Percentiles rank a stretch among this genome's conserved stretches.
These are phyloP conservation scores for Sebastes matsubarae DNA, from an alignment of 2,797 vertebrate genomes.

Conservation along the genomic window DNA sequence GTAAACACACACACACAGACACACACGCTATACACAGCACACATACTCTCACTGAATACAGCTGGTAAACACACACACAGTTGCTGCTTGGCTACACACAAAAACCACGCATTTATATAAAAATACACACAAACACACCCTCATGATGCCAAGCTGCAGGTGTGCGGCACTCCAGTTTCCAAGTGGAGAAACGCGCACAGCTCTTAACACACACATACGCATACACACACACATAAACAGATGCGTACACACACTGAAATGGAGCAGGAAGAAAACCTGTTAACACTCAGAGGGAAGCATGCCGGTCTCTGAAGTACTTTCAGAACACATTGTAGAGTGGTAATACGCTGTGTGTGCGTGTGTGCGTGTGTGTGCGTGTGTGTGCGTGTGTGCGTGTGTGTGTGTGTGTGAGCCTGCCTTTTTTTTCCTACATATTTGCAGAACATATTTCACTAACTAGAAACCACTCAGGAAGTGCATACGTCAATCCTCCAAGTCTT, in stretches of 20 bases:
- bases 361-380: slow-evolving; percentile 1
- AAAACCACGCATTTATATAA: slow-evolving; percentile 24
- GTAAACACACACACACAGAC: slow-evolving; percentile 4
- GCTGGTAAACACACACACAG: slow-evolving; percentile 26
- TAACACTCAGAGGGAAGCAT: slow-evolving; percentile 48
- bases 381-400: background rate
- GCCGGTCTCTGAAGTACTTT: slow-evolving; percentile 51
- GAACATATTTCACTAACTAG: background rate
- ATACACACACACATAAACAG: background rate
- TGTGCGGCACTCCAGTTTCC: slow-evolving; percentile 31
- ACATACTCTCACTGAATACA: background rate
- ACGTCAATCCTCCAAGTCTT: background rate
- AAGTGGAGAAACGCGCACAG: slow-evolving; percentile 23
- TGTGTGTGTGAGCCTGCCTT: background rate
- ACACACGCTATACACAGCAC: background rate
- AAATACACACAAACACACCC: slow-evolving; percentile 40
- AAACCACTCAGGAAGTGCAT: background rate
- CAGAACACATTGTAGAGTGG: slow-evolving; percentile 31
- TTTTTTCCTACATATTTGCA: background rate
- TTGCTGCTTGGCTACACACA: slow-evolving; percentile 36
- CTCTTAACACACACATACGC: background rate
- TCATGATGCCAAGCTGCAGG: slow-evolving; percentile 40
- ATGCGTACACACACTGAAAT: slow-evolving; percentile 25
- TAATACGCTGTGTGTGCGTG: slow-evolving; percentile 7
- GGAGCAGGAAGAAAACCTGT: slow-evolving; percentile 58